Evolutionary conservation across 35 echinoderm and acorn worm species (phyloP).

Genomic region (Ptychodera flava): DNA sequence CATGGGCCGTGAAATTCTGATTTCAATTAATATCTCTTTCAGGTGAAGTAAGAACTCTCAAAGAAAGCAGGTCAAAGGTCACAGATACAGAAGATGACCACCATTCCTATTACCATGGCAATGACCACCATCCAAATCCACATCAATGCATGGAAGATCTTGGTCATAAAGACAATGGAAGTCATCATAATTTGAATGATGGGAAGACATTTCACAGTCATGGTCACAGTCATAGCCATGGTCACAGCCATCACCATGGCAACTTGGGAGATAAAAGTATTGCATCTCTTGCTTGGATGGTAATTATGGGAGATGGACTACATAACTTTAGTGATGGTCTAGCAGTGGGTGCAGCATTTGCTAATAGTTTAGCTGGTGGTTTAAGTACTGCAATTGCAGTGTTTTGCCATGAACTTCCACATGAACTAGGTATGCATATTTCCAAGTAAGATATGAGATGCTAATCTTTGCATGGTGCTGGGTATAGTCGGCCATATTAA

Average conservation of each 20-base stretch:
- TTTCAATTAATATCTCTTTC: too few relatives aligned
- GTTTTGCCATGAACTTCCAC: constrained; percentile 94
- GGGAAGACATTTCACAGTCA: constrained; percentile 19
- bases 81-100: not conserved
- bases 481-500: too few relatives aligned
- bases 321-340: constrained; percentile 96
- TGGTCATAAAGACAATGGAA: not conserved
- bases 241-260: constrained; percentile 6
- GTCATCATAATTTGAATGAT: not conserved
- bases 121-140: constrained; percentile 15
- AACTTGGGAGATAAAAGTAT: constrained; percentile 26
- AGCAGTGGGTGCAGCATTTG: constrained; percentile 79
- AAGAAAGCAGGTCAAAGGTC: too few relatives aligned
- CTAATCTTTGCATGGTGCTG: too few relatives aligned
- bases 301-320: constrained; percentile 78
- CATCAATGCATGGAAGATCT: too few relatives aligned
- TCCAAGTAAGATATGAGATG: too few relatives aligned
- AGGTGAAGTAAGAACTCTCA: too few relatives aligned
- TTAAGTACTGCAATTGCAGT: constrained; percentile 83
- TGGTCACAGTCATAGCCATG: constrained; percentile 59
- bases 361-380: constrained; percentile 74
- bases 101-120: constrained; percentile 13
- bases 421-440: constrained; percentile 84
- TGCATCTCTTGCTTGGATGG: constrained; percentile 61
- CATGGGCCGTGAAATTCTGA: too few relatives aligned